These are phyloP conservation scores for Cichlasoma orientale DNA, from an alignment of 2,797 vertebrate genomes.

Conservation along the genomic window DNA sequence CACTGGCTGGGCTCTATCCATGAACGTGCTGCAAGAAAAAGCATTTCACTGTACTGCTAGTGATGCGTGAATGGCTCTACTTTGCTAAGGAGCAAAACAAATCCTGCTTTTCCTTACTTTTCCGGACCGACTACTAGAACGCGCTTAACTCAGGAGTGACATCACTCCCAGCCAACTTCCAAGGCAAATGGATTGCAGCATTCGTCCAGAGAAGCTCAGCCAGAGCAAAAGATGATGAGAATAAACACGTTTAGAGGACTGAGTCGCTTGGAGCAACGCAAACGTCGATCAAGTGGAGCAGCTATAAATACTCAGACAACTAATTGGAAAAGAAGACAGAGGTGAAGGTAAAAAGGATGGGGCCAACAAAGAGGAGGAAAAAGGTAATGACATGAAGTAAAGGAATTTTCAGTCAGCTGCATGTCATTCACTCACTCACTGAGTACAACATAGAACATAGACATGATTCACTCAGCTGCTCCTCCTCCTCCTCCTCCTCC, in stretches of 20 bases:
- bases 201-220: background rate
- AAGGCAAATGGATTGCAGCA: background rate
- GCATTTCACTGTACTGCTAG: background rate
- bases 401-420: slow-evolving; percentile 11
- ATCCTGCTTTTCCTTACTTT: background rate
- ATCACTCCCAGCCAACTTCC: background rate
- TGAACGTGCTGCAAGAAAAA: background rate
- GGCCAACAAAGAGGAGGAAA: background rate
- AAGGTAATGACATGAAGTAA: background rate
- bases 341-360: background rate
- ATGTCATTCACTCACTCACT: background rate
- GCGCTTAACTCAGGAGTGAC: background rate
- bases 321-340: background rate
- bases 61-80: background rate
- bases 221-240: background rate
- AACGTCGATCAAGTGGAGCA: background rate
- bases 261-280: background rate
- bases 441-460: slow-evolving; percentile 15
- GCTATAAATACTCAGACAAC: background rate
- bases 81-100: background rate
- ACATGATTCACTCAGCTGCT: slow-evolving; percentile 24
- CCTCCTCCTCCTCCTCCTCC: background rate
- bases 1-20: background rate
- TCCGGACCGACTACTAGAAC: background rate
- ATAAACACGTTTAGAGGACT: background rate